Base-by-base conservation (phyloP, 1,140 invertebrate genomes). In the Aleiodes sp. region DNA sequence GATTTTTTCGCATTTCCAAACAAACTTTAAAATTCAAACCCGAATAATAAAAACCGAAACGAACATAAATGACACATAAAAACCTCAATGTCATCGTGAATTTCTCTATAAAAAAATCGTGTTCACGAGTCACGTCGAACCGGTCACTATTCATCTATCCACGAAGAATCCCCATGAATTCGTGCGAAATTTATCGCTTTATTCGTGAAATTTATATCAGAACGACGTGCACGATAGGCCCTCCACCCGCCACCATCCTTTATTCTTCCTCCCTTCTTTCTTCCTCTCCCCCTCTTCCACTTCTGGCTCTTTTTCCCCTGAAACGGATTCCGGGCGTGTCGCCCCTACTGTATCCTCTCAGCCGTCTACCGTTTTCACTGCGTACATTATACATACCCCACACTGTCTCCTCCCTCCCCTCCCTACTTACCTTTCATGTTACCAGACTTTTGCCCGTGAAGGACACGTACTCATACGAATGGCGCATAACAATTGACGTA, bases 131-230 rank as follows among this genome's bases (percentile, higher is more conserved):
- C 65, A 71, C 65, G 65, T 71, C 29, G 43, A 64, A 57, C 64
- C 21, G 65, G 66, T 71, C 52, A 46, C 70, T 41, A 71, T 71
- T 67, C 65, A 71, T 71, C 70, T 57, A 71, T 71, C 61, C 65
- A 46, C 35, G 41, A 46, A n/a, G n/a, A 46, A 68, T 68, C 61
- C 70, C 65, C 60, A 71, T 57, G 65, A 63, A 71, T 71, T 57
- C 41, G 31, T 56, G 64, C 37, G 39, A 68, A 71, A 71, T 71
- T 71, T 71, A 71, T 71, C 65, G 65, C 64, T 71, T 67, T 63
- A 68, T 70, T 65, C 70, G 60, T 37, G 59, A 67, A 52, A 71
- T 71, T 71, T 71, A 71, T 71, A 67, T 64, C 60, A 60, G 26
- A 8, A 35, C 60, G 35, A 63, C 61, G 60, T 63, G 41, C 46